phyloP scores from a whole-genome alignment of 2,888 invertebrate genomes.

The Cylindroiulus punctatus region DNA sequence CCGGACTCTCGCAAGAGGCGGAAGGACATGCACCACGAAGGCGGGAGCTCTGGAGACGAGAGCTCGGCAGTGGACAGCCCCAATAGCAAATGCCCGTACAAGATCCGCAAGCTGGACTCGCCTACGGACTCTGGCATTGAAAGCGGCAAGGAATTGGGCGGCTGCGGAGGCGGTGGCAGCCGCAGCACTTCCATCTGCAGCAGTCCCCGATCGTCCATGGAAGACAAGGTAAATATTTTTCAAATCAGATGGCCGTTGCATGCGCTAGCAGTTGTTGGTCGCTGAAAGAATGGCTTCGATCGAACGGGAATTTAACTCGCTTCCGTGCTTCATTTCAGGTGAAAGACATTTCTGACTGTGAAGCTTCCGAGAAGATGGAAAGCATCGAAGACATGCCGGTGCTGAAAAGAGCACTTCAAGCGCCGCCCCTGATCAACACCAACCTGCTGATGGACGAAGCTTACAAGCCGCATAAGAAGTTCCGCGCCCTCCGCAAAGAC shows the following conservation, averaged over 20 bases:
- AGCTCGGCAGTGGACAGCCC: slow-evolving; percentile 57
- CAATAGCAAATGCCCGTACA: slow-evolving; percentile 71
- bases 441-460: slow-evolving; percentile 90
- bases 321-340: neutral
- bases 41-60: slow-evolving; percentile 77
- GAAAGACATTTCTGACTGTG: slow-evolving; percentile 55
- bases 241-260: slow-evolving; percentile 58
- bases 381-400: slow-evolving; percentile 91
- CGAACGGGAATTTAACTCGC: neutral
- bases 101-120: slow-evolving; percentile 81
- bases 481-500: slow-evolving; percentile 70
- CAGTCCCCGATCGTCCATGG: slow-evolving; percentile 73
- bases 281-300: neutral
- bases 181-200: slow-evolving; percentile 82
- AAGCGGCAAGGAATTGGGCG: slow-evolving; percentile 88
- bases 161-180: slow-evolving; percentile 75
- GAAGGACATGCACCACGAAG: slow-evolving; percentile 66
- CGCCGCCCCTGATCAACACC: slow-evolving; percentile 90
- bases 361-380: slow-evolving; percentile 70
- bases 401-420: slow-evolving; percentile 88
- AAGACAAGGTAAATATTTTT: slow-evolving; percentile 72
- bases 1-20: slow-evolving; percentile 38
- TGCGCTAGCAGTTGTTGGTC: neutral
- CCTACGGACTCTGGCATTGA: slow-evolving; percentile 95
- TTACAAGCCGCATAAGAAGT: slow-evolving; percentile 95